These are phyloP conservation scores for Brachionus paranguensis DNA, from an alignment of 1,140 invertebrate species.

Conservation along the genomic window DNA sequence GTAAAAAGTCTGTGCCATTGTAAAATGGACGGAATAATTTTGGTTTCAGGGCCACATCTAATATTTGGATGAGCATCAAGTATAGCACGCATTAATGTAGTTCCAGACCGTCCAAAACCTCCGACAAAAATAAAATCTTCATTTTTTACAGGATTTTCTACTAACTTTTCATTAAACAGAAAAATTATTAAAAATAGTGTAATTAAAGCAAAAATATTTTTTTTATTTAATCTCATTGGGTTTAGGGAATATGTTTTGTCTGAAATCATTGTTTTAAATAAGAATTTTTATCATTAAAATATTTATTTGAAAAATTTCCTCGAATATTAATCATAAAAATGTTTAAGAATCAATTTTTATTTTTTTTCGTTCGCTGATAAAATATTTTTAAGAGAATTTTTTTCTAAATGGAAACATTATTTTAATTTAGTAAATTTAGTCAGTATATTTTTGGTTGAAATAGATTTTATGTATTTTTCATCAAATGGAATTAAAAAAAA, in stretches of 20 bases:
- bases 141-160: neutral
- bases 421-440: too few relatives aligned
- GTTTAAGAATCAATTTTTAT: too few relatives aligned
- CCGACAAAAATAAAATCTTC: slow-evolving; percentile 69
- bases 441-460: too few relatives aligned
- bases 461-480: too few relatives aligned
- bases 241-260: neutral
- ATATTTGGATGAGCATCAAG: slow-evolving; percentile 96
- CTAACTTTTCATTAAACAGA: neutral
- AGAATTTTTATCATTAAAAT: neutral
- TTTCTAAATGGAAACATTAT: too few relatives aligned
- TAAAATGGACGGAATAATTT: slow-evolving; percentile 82
- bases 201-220: neutral
- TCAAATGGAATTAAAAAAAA: too few relatives aligned
- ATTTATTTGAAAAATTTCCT: neutral
- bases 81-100: slow-evolving; percentile 93
- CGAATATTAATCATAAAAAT: neutral
- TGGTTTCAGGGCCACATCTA: slow-evolving; percentile 92
- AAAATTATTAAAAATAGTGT: neutral
- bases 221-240: neutral
- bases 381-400: neutral
- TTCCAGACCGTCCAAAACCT: slow-evolving; percentile 88
- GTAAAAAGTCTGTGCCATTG: slow-evolving; percentile 85
- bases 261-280: neutral
- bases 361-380: neutral